Conservation (phyloP, 2,113 vertebrate genomes). For the Todiramphus chloris region DNA sequence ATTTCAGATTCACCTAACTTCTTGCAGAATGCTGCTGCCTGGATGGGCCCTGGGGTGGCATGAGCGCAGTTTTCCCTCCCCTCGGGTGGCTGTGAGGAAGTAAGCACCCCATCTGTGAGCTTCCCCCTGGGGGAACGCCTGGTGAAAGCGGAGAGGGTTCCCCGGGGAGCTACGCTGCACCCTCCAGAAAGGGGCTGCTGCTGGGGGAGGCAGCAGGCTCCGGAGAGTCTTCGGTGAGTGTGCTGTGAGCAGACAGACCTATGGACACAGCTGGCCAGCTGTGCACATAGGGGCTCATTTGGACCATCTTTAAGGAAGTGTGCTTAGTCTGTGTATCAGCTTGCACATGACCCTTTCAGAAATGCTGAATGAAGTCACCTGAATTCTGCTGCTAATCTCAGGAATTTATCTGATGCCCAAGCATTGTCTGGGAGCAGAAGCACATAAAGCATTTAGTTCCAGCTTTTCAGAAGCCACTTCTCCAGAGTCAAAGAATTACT, state of each 20-base stretch:
- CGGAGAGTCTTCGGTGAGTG: not conserved
- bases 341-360: fast-evolving
- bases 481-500: not conserved
- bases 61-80: fast-evolving
- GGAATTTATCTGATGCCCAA: not conserved
- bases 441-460: not conserved
- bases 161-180: not conserved
- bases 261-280: not conserved
- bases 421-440: not conserved
- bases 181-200: not conserved
- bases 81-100: not conserved
- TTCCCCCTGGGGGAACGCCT: too few relatives aligned
- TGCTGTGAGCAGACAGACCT: not conserved
- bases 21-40: not conserved
- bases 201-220: not conserved
- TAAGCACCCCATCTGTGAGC: not conserved
- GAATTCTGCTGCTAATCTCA: not conserved
- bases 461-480: not conserved
- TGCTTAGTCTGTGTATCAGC: fast-evolving
- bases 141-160: not conserved
- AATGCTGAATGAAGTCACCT: fast-evolving
- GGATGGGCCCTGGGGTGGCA: not conserved
- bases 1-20: not conserved
- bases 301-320: not conserved
- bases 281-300: fast-evolving